Conservation (phyloP, 2,888 invertebrate genomes). For the Caenorhabditis virilis region DNA sequence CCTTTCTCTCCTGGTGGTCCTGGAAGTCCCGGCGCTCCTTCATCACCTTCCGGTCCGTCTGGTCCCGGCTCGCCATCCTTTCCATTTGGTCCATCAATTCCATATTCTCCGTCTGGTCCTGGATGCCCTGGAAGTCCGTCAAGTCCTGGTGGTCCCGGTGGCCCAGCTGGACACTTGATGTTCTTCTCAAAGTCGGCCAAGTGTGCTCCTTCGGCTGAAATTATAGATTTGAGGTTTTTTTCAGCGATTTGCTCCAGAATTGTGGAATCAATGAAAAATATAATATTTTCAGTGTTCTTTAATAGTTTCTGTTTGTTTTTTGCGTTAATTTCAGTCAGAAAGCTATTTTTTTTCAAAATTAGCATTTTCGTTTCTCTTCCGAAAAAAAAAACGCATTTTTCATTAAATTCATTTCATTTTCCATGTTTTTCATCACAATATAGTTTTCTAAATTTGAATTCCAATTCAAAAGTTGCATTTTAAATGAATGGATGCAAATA, state of each 20-base stretch:
- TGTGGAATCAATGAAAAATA: too few relatives aligned
- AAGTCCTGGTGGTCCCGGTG: slow-evolving; percentile 38
- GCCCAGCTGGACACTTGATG: slow-evolving; percentile 35
- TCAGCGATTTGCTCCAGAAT: too few relatives aligned
- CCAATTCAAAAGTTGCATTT: too few relatives aligned
- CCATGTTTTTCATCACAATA: not conserved
- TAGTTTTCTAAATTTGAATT: slow-evolving; percentile 1
- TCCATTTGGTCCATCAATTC: slow-evolving; percentile 28
- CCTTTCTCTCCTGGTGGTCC: slow-evolving; percentile 35
- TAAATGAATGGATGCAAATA: too few relatives aligned
- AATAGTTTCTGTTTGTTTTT: too few relatives aligned
- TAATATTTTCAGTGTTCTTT: too few relatives aligned
- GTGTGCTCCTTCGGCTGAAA: slow-evolving; percentile 10
- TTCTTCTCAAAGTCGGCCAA: slow-evolving; percentile 32
- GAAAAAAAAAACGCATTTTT: not conserved
- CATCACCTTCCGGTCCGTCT: slow-evolving; percentile 27
- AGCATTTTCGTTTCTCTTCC: not conserved
- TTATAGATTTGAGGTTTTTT: not conserved
- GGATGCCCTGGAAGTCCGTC: slow-evolving; percentile 34
- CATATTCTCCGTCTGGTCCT: slow-evolving; percentile 27
- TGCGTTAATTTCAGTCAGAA: too few relatives aligned
- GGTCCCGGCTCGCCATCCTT: slow-evolving; percentile 27
- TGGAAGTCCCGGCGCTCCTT: slow-evolving; percentile 32
- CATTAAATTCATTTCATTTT: not conserved
- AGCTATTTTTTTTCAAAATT: too few relatives aligned